Percentiles rank a stretch among this genome's conserved stretches.
Conservation (phyloP, 92 coral and sea anemone genomes). For the Heliopora coerulea region DNA sequence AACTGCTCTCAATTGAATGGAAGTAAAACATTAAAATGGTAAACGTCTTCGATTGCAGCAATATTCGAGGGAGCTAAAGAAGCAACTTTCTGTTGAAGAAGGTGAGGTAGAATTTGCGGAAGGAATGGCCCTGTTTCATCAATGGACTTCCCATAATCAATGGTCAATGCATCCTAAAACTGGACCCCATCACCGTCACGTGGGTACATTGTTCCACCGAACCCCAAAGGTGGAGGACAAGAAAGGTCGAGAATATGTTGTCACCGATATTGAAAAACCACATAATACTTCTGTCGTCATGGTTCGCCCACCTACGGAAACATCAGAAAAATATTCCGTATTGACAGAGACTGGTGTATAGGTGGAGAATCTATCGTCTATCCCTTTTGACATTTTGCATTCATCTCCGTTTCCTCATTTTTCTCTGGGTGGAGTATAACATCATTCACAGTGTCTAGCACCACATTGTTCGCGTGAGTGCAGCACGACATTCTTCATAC, state of each 20-base stretch:
- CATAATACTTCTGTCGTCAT: constrained; percentile 21
- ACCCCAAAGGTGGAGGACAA: no score
- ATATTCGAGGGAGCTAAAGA: background rate
- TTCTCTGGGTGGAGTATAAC: no score
- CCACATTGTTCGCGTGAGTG: no score
- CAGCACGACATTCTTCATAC: no score
- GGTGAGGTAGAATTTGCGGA: background rate
- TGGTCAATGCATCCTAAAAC: constrained; percentile 1
- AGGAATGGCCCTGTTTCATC: background rate
- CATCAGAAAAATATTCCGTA: constrained; percentile 9
- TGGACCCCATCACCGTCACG: constrained; percentile 6
- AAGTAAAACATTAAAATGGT: no score
- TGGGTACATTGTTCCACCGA: background rate
- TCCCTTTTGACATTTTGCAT: no score
- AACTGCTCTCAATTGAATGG: no score
- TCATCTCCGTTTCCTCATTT: no score
- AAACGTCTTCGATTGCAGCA: constrained; percentile 9
- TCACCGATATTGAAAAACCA: constrained; percentile 20
- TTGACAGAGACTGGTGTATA: constrained; percentile 24
- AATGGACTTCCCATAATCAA: constrained; percentile 6
- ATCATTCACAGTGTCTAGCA: no score
- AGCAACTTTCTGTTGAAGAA: constrained; percentile 13
- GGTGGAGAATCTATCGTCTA: no score
- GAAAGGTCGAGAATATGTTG: constrained; percentile 20
- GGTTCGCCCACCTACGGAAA: background rate